A percentile compares a stretch with the other conserved stretches of the same genome.
Conservation (phyloP, 2,888 invertebrate species). For the Archips xylosteana region DNA sequence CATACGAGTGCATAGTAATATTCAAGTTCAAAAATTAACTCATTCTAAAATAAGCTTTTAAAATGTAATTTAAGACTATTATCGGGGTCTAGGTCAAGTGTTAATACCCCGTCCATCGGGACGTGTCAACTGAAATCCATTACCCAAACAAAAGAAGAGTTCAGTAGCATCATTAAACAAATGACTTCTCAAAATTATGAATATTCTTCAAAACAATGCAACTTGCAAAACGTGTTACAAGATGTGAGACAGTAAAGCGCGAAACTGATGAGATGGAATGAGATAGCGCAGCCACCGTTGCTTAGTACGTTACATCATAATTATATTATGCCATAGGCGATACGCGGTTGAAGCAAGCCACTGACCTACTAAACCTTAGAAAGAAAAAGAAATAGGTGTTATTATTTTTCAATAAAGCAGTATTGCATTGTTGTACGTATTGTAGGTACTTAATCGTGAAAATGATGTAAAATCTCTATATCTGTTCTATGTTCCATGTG, state of each 20-base stretch:
- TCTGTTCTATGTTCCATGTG: not conserved
- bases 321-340: constrained; percentile 42
- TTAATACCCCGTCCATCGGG: not conserved
- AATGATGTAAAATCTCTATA: not conserved
- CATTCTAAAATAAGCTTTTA: not conserved
- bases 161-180: constrained; percentile 12
- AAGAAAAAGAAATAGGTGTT: constrained; percentile 31
- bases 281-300: constrained; percentile 32
- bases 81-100: constrained; percentile 15
- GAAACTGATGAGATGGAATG: constrained; percentile 21
- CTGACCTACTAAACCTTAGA: constrained; percentile 43
- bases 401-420: constrained; percentile 12
- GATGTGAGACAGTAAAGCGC: constrained; percentile 29
- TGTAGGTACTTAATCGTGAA: not conserved
- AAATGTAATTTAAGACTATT: not conserved
- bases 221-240: constrained; percentile 38
- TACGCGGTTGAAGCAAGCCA: constrained; percentile 39
- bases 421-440: not conserved
- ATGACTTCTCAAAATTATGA: constrained; percentile 22
- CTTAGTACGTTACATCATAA: constrained; percentile 33
- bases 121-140: not conserved
- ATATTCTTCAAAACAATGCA: constrained; percentile 36
- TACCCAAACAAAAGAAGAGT: constrained; percentile 9
- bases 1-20: no score
- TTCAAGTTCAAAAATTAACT: no score